Evolutionary conservation across 2,888 invertebrate genomes (phyloP), one percentile per base, ranked within the genome.

Genomic region (Cantharis nigra): DNA sequence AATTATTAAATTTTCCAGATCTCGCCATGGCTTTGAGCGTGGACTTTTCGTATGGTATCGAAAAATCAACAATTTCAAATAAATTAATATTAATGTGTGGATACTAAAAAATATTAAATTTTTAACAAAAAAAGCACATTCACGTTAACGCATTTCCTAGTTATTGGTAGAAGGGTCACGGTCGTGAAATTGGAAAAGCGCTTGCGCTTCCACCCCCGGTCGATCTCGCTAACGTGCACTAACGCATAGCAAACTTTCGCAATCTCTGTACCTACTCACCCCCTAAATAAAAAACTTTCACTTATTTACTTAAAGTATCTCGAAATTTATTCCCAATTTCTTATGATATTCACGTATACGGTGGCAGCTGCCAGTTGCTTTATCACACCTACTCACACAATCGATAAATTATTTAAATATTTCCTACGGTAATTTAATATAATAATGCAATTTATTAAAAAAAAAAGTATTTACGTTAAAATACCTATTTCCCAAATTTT

Each of bases 61-160:
- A 49, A 49, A 49, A 49, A n/a, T n/a, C 49, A 49, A 49, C 49
- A 49, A 49, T 49, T 49, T 11, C n/a, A 49, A 9, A 9, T n/a
- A 49, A 49, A 49, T 49, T 49, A 49, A 49, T 49, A 49, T 49
- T n/a, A 49, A 49, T 49, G 49, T 49, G n/a, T 49, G n/a, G n/a
- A 13, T 49, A 49, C 49, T 49, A n/a, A 49, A 49, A 49, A 69
- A 30, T 30, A 69, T 71, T 71, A 64, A 71, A 71, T 23, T 23
- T 67, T 67, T 67, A 23, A 67, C 16, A 74, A 49, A 76, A 77
- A 75, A 74, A 69, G 71, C 79, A 78, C 80, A 84, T 84, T 83
- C 80, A 80, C 83, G 84, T 69, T 85, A 86, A 86, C 86, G 87
- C 86, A 87, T 87, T 87, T 87, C 87, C 87, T 87, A 84, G 85